These are phyloP conservation scores for Chironomus tentans DNA, from an alignment of 2,888 invertebrate species.

Conservation along the genomic window DNA sequence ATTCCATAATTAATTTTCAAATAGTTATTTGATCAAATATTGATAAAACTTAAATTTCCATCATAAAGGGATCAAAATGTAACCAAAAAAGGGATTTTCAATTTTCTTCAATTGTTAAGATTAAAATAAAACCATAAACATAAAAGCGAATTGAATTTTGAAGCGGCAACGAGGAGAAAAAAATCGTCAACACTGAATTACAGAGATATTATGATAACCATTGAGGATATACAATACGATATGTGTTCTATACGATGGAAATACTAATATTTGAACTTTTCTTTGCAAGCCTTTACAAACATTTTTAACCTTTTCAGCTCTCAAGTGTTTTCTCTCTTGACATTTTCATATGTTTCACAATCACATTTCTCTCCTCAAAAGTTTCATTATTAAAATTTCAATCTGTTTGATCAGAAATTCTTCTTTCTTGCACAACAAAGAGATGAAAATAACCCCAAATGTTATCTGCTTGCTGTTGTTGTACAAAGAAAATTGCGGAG, in stretches of 20 bases:
- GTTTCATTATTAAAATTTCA: slow-evolving; percentile 21
- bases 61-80: too few species aligned
- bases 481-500: too few species aligned
- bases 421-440: too few species aligned
- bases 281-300: neutral
- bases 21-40: too few species aligned
- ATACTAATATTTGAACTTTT: slow-evolving; percentile 23
- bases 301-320: slow-evolving; percentile 25
- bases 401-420: slow-evolving; percentile 7
- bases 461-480: too few species aligned
- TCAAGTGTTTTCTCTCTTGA: slow-evolving; percentile 17
- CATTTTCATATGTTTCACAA: neutral
- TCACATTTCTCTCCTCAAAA: neutral
- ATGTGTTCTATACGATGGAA: neutral
- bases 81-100: neutral
- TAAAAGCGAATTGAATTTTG: slow-evolving; percentile 16
- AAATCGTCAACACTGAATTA: neutral
- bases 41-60: too few species aligned
- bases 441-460: too few species aligned
- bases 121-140: slow-evolving; percentile 4
- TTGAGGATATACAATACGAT: neutral
- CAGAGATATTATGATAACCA: neutral
- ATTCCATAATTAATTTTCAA: too few species aligned
- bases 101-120: neutral
- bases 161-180: neutral